Base-by-base conservation (phyloP, 1,140 invertebrate genomes). In the Manduca sexta region DNA sequence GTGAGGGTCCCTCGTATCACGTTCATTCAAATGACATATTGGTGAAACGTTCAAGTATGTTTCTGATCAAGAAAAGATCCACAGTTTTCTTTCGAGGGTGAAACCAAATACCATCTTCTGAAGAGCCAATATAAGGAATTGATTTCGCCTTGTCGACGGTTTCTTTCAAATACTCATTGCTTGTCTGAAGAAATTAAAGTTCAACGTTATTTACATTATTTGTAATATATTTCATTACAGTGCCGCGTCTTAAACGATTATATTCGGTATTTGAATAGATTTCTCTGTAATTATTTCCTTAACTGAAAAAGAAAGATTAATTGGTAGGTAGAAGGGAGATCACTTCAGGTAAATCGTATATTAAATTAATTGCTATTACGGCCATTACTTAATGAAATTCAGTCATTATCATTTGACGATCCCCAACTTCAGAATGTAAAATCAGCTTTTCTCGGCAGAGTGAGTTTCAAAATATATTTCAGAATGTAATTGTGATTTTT, bases 1-100 rank as follows among this genome's bases (percentile, higher is more conserved):
- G 71, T 67, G 73, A 72, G 66, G 67, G 69, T 60, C 59, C 65
- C 64, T 75, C 71, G 65, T 74, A 79, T 77, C 66, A 62, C 60
- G 71, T 70, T 72, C 70, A 78, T 78, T 80, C 68, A 73, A 74
- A 79, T 72, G 70, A 75, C 77, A 81, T 81, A 81, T 84, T 74
- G 71, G 65, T 70, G 68, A 64, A 74, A 74, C 75, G 66, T 74
- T 77, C 65, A 49, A 74, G 67, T 68, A 71, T 69, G 64, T 71
- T 68, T 65, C 42, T 72, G 70, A 71, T 73, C 65, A 64, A 53
- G 52, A 68, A 72, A 74, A 72, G 64, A 76, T 69, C 45, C 38
- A 56, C 56, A 67, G 60, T 70, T 70, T 69, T 68, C 66, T 71
- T 71, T 71, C 60, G 57, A 66, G 58, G 70, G 63, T 58, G 61